Evolutionary conservation across 2,113 vertebrate genomes (phyloP).

Genomic region (Grantiella picta): DNA sequence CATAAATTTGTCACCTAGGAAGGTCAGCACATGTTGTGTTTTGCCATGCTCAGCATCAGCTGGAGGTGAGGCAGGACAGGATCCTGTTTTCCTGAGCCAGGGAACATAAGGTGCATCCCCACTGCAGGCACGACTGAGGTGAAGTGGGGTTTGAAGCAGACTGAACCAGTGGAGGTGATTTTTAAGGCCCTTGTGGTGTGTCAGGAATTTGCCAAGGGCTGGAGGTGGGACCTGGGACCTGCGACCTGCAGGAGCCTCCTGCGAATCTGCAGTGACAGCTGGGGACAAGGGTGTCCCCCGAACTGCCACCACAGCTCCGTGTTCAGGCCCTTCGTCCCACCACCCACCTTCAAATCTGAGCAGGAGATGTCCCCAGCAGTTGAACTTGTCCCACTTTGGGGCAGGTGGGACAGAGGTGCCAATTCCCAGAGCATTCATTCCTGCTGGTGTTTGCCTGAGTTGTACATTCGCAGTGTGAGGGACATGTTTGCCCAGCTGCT

Average conservation of each 20-base stretch:
- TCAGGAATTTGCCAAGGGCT: background rate
- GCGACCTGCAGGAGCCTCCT: background rate
- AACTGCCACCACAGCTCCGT: background rate
- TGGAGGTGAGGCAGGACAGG: background rate
- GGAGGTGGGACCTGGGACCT: background rate
- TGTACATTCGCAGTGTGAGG: background rate
- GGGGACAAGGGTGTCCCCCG: background rate
- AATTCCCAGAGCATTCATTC: background rate
- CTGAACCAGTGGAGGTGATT: background rate
- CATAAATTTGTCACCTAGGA: background rate
- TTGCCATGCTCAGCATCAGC: background rate
- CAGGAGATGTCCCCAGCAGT: background rate
- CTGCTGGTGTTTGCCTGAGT: accelerated
- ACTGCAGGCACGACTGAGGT: accelerated
- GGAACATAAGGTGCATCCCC: background rate
- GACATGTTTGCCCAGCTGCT: background rate
- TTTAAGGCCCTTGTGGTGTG: background rate
- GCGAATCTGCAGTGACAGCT: background rate
- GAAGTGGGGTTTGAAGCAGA: background rate
- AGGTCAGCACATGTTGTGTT: background rate
- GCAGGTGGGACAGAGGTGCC: background rate
- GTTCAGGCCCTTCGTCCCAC: background rate
- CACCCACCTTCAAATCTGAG: background rate
- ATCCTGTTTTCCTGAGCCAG: background rate
- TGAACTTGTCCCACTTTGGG: background rate